Evolutionary conservation across 1,140 invertebrate genomes (phyloP), one percentile per base, ranked within the genome.

Genomic region (Epicauta chinensis): DNA sequence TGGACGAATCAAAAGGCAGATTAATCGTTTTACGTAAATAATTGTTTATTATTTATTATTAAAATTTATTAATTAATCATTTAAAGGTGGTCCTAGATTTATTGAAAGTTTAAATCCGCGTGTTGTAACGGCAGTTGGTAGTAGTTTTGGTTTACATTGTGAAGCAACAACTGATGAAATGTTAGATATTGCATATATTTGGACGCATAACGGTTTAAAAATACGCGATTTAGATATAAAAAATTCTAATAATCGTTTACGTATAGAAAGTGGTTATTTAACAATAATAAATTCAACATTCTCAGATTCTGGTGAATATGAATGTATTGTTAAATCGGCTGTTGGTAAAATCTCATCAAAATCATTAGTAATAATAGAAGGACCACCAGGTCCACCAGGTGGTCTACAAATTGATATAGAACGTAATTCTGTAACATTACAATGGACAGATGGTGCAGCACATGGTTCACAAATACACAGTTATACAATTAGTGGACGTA

Each of bases 391-490:
- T 12, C 83, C 87, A 3, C 86, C 89, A 7, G 80, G 87, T 54
- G 88, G 87, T 31, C 73, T 91, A 6, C 82, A 87, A 67, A 84
- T 90, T 9, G 82, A 83, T 55, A 80, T 91, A 15, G 80, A 81
- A 14, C 84, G 84, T 61, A 85, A 79, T 15, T 86, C 84, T 4
- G 87, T 87, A 0, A 82, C 79, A 1, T 73, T 98, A 31, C 79
- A 84, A 57, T 97, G 93, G 93, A 93, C 89, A 0, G 91, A 95
- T 71, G 91, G 91, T 15, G 83, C 89, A 15, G 77, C 79, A 10
- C 91, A 95, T 73, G 91, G 92, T 0, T 77, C 79, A 48, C 79
- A 76, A 1, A 89, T 94, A 49, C 73, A 71, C 1, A 76, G 78
- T 48, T 97, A 96, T 63, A 80, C 80, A 1, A 77, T 97, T 23